phyloP scores from a whole-genome alignment of 2,113 vertebrate genomes.

The Gulo gulo region DNA sequence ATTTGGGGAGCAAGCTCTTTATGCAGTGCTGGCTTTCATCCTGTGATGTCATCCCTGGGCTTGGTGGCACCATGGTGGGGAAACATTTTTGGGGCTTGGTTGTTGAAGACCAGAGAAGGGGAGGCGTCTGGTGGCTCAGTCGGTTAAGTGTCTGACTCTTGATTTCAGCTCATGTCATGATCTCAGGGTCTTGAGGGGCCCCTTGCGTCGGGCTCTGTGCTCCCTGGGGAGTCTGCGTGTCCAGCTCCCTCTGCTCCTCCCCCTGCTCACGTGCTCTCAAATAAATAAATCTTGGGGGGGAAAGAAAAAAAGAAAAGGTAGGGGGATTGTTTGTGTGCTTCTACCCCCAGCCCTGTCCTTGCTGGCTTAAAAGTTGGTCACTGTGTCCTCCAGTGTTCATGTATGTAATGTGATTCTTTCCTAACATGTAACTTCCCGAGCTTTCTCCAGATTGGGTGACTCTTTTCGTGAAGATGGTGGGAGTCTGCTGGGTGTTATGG shows the following conservation, averaged over 20 bases:
- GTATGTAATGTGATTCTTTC: conserved; percentile 23
- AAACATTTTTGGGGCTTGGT: neutral
- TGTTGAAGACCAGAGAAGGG: neutral
- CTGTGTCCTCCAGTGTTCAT: neutral
- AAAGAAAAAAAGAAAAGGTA: neutral
- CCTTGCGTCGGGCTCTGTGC: neutral
- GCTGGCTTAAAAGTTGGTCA: neutral
- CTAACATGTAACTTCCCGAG: neutral
- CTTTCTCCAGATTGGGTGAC: conserved; percentile 60
- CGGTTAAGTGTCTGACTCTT: neutral
- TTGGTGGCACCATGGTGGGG: neutral
- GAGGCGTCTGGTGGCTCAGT: neutral
- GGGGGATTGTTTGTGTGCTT: neutral
- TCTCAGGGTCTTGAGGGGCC: neutral
- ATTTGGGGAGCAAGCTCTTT: accelerated
- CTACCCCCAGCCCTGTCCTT: neutral
- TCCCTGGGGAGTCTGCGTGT: neutral
- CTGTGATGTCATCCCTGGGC: neutral
- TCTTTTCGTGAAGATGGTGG: conserved; percentile 69
- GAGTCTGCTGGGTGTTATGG: neutral
- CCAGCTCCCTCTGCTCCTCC: neutral
- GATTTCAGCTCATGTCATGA: neutral
- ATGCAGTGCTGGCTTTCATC: accelerated
- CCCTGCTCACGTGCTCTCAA: neutral
- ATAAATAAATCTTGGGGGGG: neutral